Evolutionary conservation across 2,888 invertebrate species (phyloP), one percentile per base, ranked within the genome.

Genomic region (Mythimna pallens): DNA sequence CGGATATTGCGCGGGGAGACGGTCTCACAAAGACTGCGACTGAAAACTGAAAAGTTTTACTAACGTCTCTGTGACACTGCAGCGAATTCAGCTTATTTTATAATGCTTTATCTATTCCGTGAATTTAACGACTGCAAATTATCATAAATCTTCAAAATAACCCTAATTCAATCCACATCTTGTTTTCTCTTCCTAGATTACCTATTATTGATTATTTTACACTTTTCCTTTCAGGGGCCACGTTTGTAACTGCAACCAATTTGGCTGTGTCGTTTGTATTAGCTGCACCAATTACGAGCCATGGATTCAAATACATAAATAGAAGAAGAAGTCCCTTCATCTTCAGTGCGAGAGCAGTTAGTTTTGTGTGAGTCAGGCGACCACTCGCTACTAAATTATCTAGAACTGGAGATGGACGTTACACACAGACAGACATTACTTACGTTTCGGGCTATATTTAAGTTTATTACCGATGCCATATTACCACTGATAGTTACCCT

Each of bases 1-100:
- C 86, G 88, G 87, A 88, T 88, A 88, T 86, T 83, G 84, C 75
- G 69, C 71, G 78, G 52, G n/a, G 65, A 72, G 57, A 62, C 55
- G 63, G 54, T 1, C 61, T 70, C 62, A 70, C 75, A 58, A 61
- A 8, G 25, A 22, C 3, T 20, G 54, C 12, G 0, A 9, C 75
- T 36, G 64, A 17, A 62, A 22, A 25, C 3, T 58, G 9, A 50
- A 8, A 25, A 47, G 12, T 2, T 70, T 43, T 22, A 47, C 52
- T 47, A 17, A n/a, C 6, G 3, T n/a, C 47, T 47, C 17, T 1
- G 14, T 10, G 34, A 3, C 7, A 10, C n/a, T 22, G n/a, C 36
- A 25, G 6, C 25, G 8, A n/a, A n/a, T 52, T n/a, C 8, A n/a
- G n/a, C 8, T 52, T n/a, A n/a, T 52, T n/a, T 52, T 6, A 20